These are phyloP conservation scores for Lycopodina hypogea DNA, from an alignment of 37 sponge, comb jelly and placozoan species.

Conservation along the genomic window DNA sequence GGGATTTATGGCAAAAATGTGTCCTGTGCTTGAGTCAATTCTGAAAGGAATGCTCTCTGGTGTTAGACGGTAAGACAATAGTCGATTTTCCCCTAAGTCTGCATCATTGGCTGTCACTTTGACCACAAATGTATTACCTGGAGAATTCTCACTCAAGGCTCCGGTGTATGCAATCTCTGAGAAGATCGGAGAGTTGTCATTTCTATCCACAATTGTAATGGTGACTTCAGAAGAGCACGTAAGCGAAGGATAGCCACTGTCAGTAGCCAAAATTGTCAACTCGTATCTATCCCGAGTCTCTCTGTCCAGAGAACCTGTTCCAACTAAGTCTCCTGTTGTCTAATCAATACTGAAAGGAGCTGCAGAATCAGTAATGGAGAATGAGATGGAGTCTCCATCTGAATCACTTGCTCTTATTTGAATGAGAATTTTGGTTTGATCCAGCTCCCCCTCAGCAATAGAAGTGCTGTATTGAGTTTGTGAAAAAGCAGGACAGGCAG, in stretches of 20 bases:
- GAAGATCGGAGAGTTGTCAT: constrained; percentile 60
- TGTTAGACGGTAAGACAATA: constrained; percentile 14
- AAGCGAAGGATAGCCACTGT: constrained; percentile 36
- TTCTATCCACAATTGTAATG: constrained; percentile 42
- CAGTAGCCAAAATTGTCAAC: constrained; percentile 46
- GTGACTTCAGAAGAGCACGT: constrained; percentile 13
- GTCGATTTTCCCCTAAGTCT: constrained; percentile 25
- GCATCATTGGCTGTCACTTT: constrained; percentile 53
- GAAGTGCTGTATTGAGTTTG: neutral
- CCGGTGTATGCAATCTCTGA: neutral
- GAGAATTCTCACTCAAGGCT: constrained; percentile 34
- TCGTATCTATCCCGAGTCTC: constrained; percentile 21
- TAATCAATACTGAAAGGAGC: constrained; percentile 28
- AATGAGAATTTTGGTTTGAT: neutral
- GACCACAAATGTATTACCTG: neutral
- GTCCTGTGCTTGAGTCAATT: constrained; percentile 20
- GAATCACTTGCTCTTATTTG: constrained; percentile 46
- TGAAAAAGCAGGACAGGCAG: constrained; percentile 28
- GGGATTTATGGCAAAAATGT: neutral
- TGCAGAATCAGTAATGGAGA: neutral
- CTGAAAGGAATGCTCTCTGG: constrained; percentile 15
- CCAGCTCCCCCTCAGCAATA: constrained; percentile 12
- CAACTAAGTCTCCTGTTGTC: constrained; percentile 9
- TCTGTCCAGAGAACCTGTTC: constrained; percentile 36
- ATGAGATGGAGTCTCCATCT: constrained; percentile 23